Percentiles rank a stretch among this genome's conserved stretches.
Conservation (phyloP, 2,113 vertebrate genomes). For the Blennius ocellaris region DNA sequence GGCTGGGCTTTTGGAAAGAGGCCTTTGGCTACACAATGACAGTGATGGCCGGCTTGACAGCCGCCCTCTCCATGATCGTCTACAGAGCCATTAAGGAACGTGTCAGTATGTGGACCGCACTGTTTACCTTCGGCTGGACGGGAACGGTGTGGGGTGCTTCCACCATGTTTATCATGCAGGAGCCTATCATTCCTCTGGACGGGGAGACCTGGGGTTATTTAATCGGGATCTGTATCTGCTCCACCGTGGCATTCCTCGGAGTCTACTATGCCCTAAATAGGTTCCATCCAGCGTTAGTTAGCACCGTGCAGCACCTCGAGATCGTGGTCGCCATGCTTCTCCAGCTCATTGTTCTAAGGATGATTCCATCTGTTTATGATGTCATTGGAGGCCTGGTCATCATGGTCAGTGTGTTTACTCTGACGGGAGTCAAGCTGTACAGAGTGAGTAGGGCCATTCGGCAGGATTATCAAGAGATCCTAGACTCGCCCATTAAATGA, state of each 20-base stretch:
- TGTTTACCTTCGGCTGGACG: conserved; percentile 98
- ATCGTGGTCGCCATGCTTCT: conserved; percentile 96
- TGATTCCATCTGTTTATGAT: conserved; percentile 92
- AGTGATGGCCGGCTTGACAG: conserved; percentile 94
- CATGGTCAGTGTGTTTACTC: conserved; percentile 93
- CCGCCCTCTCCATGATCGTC: conserved; percentile 97
- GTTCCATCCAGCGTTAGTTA: conserved; percentile 97
- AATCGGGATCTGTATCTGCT: conserved; percentile 95
- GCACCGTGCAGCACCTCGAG: conserved; percentile 97
- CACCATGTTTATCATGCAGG: conserved; percentile 98
- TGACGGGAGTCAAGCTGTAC: conserved; percentile 93
- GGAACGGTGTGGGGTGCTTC: conserved; percentile 95
- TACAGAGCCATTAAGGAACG: conserved; percentile 96
- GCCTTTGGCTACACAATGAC: conserved; percentile 99
- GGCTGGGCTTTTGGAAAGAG: conserved; percentile 95
- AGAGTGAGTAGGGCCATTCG: conserved; percentile 88
- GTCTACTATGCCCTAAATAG: conserved; percentile 96
- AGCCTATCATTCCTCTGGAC: conserved; percentile 95
- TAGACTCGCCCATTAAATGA: conserved; percentile 96
- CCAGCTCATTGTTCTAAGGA: conserved; percentile 93
- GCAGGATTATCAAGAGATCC: conserved; percentile 95
- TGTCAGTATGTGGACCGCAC: conserved; percentile 98
- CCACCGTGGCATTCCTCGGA: conserved; percentile 96
- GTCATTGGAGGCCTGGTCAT: conserved; percentile 92
- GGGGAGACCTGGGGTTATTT: conserved; percentile 97